Conservation (phyloP, 1,140 invertebrate genomes). For the Sarcophaga bullata region DNA sequence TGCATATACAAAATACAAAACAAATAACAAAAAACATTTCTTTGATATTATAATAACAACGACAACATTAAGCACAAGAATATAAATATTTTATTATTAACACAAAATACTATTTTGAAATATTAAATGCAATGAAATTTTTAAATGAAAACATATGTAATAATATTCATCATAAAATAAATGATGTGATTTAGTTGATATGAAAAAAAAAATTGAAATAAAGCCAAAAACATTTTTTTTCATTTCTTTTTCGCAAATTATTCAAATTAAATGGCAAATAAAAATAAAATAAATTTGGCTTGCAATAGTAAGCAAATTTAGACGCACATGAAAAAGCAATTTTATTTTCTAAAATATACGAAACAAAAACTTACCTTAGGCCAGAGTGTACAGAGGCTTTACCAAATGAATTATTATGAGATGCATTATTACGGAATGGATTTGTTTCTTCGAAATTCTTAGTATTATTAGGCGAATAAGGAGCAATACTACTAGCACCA, state of each 20-base stretch:
- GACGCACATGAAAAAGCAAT: not conserved
- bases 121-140: not conserved
- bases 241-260: not conserved
- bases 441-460: slow-evolving; percentile 64
- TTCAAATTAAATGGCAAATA: slow-evolving; percentile 11
- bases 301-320: not conserved
- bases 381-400: slow-evolving; percentile 65
- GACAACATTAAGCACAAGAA: slow-evolving; percentile 16
- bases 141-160: slow-evolving; percentile 15
- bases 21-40: slow-evolving; percentile 41
- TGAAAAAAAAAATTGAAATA: not conserved
- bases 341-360: not conserved
- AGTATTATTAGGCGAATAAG: slow-evolving; percentile 58
- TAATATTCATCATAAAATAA: too few species aligned
- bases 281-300: slow-evolving; percentile 22
- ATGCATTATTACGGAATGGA: slow-evolving; percentile 60
- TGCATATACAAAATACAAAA: slow-evolving; percentile 61
- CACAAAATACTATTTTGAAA: not conserved
- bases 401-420: slow-evolving; percentile 64
- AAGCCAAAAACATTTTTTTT: not conserved
- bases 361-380: slow-evolving; percentile 53
- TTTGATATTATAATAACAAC: slow-evolving; percentile 43
- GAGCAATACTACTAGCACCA: slow-evolving; percentile 47
- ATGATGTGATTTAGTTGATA: too few species aligned
- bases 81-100: not conserved